A percentile compares a stretch with the other conserved stretches of the same genome.
Conservation (phyloP, 2,888 invertebrate genomes). For the Acronicta aceris region DNA sequence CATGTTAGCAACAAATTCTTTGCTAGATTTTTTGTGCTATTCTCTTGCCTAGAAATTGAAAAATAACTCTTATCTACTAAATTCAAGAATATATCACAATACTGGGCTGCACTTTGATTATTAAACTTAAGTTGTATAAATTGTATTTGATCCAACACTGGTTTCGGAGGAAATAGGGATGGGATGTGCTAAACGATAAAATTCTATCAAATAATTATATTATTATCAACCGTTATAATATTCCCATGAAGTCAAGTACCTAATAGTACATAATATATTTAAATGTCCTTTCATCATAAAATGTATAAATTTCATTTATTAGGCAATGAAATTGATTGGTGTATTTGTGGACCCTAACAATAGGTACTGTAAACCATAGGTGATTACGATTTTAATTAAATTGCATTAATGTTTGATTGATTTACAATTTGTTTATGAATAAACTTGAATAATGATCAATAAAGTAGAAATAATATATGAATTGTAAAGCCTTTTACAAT, state of each 20-base stretch:
- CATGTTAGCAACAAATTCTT: no score
- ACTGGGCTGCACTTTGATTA: no score
- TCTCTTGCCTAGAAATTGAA: no score
- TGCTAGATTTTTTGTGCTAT: no score
- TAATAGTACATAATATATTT: conserved; percentile 6
- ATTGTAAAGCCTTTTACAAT: no score
- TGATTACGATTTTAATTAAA: conserved; percentile 35
- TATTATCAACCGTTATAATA: neutral
- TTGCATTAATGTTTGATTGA: conserved; percentile 20
- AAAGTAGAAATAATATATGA: no score
- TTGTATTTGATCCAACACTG: neutral
- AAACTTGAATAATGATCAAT: no score
- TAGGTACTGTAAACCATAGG: conserved; percentile 19
- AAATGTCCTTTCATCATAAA: conserved; percentile 20
- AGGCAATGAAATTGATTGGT: conserved; percentile 29
- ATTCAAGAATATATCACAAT: no score
- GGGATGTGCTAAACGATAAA: neutral
- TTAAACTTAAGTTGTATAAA: no score
- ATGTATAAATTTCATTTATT: conserved; percentile 14
- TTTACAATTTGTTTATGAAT: neutral
- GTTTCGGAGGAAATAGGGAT: neutral
- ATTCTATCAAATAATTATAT: neutral
- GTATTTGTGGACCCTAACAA: conserved; percentile 26
- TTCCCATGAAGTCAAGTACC: conserved; percentile 4
- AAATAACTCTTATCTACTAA: no score